Conservation (phyloP, 2,113 vertebrate species). For the Stegastes partitus region DNA sequence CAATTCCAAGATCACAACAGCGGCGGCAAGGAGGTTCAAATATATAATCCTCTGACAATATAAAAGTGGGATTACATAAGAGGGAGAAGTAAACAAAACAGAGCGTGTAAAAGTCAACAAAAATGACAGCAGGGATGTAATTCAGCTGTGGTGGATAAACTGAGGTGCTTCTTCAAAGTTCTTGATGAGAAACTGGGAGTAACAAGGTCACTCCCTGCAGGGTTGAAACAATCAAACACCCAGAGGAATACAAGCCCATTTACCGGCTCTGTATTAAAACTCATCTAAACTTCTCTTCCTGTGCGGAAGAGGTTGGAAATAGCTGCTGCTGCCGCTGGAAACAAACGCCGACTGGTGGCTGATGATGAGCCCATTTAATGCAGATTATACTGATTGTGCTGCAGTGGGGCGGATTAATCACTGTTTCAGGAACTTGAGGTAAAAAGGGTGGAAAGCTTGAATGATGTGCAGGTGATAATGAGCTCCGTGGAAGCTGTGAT, state of each 20-base stretch:
- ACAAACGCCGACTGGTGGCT: constrained; percentile 15
- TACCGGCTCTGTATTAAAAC: constrained; percentile 15
- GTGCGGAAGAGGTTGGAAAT: constrained; percentile 14
- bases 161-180: constrained; percentile 3
- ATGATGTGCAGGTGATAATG: constrained; percentile 41
- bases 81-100: constrained; percentile 28
- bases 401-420: constrained; percentile 45
- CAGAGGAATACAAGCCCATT: neutral
- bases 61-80: constrained; percentile 28
- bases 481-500: constrained; percentile 9
- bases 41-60: constrained; percentile 36
- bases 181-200: constrained; percentile 6
- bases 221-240: constrained; percentile 34
- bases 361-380: constrained; percentile 48
- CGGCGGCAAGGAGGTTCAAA: constrained; percentile 19
- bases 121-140: constrained; percentile 12
- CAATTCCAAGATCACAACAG: constrained; percentile 11
- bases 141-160: neutral
- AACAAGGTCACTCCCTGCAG: constrained; percentile 35
- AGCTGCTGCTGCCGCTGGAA: constrained; percentile 28
- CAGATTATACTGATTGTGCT: constrained; percentile 45
- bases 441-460: constrained; percentile 41
- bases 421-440: constrained; percentile 25
- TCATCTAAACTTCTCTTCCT: constrained; percentile 22
- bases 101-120: constrained; percentile 10